phyloP scores from a whole-genome alignment of 2,113 vertebrate genomes.

The Anguilla rostrata region DNA sequence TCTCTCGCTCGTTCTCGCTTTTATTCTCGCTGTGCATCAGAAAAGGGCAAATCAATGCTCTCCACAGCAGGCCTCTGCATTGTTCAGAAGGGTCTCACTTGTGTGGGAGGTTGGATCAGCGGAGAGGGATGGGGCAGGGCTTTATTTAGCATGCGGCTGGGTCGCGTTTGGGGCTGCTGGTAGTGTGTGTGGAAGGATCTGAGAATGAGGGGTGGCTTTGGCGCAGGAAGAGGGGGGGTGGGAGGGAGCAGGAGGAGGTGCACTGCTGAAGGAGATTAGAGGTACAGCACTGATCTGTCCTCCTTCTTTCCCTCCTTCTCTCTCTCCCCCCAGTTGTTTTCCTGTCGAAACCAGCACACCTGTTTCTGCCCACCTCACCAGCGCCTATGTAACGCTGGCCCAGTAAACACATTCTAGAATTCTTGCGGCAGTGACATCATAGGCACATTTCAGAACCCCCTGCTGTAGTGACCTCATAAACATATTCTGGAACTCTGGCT shows the following conservation, averaged over 20 bases:
- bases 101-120: background rate
- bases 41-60: background rate
- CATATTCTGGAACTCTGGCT: background rate
- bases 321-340: background rate
- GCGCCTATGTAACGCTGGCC: too few relatives aligned
- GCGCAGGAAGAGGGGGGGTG: too few relatives aligned
- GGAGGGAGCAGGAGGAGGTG: too few relatives aligned
- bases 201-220: background rate
- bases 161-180: too few relatives aligned
- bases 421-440: too few relatives aligned
- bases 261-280: background rate
- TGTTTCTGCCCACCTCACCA: background rate
- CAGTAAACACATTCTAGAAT: too few relatives aligned
- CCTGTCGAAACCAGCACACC: conserved; percentile 30
- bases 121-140: too few relatives aligned
- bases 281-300: too few relatives aligned
- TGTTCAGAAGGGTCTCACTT: background rate
- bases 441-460: too few relatives aligned
- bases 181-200: background rate
- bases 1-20: too few relatives aligned
- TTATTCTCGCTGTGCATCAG: background rate
- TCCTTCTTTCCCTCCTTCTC: background rate
- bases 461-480: too few relatives aligned
- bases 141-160: background rate
- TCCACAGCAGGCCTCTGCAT: background rate